Conservation (phyloP, 1,140 invertebrate genomes). For the Pseudobourletiella spinata region DNA sequence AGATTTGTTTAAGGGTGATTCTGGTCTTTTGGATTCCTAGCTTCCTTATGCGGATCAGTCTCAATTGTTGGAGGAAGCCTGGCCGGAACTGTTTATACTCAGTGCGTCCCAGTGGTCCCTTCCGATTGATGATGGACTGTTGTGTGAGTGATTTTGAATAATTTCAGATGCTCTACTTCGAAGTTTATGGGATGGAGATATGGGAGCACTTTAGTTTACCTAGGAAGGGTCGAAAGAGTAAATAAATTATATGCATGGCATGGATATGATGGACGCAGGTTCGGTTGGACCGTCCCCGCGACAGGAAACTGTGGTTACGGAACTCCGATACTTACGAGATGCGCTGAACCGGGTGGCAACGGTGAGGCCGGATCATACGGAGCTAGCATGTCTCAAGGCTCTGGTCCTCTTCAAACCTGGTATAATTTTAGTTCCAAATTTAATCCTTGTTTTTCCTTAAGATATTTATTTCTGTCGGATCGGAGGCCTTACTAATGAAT, state of each 20-base stretch:
- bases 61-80: slow-evolving; percentile 62
- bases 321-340: slow-evolving; percentile 50
- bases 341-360: slow-evolving; percentile 55
- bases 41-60: slow-evolving; percentile 51
- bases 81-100: slow-evolving; percentile 75
- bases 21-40: neutral
- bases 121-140: slow-evolving; percentile 57
- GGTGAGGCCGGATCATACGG: slow-evolving; percentile 64
- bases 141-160: too few species aligned
- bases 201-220: too few species aligned
- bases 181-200: too few species aligned
- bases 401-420: slow-evolving; percentile 71
- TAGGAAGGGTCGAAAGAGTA: neutral
- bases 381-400: slow-evolving; percentile 74
- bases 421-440: slow-evolving; percentile 39
- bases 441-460: too few species aligned
- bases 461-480: too few species aligned
- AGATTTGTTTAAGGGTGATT: neutral
- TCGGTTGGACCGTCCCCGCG: slow-evolving; percentile 39
- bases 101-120: slow-evolving; percentile 70
- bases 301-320: slow-evolving; percentile 44
- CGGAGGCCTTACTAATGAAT: too few species aligned
- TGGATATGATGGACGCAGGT: slow-evolving; percentile 35
- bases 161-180: too few species aligned
- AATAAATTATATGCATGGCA: neutral